Base-by-base conservation (phyloP, 2,888 invertebrate genomes). In the Lordiphosa fenestrarum region DNA sequence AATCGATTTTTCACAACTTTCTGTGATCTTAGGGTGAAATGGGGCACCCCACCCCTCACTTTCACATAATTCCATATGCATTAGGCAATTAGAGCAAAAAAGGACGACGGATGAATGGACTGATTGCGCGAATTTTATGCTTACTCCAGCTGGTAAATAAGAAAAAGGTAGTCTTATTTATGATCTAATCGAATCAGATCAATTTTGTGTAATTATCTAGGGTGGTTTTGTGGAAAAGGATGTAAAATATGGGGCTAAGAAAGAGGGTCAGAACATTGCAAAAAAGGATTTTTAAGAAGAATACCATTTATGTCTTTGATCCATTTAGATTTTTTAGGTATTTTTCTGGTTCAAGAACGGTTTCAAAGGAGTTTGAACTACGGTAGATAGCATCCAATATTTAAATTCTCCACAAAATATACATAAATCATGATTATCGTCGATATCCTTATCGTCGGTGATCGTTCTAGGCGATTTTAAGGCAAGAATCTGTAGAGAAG, bases 31-130 rank as follows among this genome's bases (percentile, higher is more conserved):
- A 35, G 51, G 52, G 38, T 37, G 39, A 53, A 58, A 47, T 44
- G 36, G 48, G 56, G 47, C 44, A 15, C 33, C 30, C 33, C 44
- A 15, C 33, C 30, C 33, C 15, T 10, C 33, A 25, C 69, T 38
- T 41, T 56, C 59, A 54, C 58, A 59, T 70, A 47, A 81, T 77
- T 77, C 62, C 56, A 55, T 63, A 53, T 68, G 66, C 73, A 83
- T 83, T 80, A 72, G 62, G 60, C 53, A 84, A 77, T 68, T 84
- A 76, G 71, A 73, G 59, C 60, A 56, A 3, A 19, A 4, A 40
- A 63, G 40, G 12, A 15, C 23, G 30, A 30, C 30, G 6, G 25
- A 30, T 15, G 6, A 12, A 15, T 1, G 42, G 23, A 52, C 35
- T 46, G 48, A 44, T 30, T 41, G 13, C 15, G 21, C 15, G 13